Percentiles rank a stretch among this genome's conserved stretches.
phyloP scores from a whole-genome alignment of 2,113 vertebrate genomes.

The Probosciger aterrimus region DNA sequence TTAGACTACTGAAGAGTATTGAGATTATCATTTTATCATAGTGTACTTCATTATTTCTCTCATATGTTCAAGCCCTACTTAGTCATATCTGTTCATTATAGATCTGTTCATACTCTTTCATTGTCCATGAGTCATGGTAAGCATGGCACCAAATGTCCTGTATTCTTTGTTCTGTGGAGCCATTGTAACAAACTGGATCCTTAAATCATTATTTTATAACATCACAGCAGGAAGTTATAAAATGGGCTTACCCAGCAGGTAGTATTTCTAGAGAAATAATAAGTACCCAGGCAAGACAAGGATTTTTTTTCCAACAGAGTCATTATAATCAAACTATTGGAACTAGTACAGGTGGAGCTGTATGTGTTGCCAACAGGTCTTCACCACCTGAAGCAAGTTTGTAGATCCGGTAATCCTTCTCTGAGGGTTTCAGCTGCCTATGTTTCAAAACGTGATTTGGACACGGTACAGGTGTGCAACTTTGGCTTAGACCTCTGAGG shows the following conservation, averaged over 20 bases:
- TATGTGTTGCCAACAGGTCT: not conserved
- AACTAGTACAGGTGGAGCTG: not conserved
- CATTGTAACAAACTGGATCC: not conserved
- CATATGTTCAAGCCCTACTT: not conserved
- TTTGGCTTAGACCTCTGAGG: not conserved
- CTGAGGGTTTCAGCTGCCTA: not conserved
- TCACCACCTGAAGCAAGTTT: not conserved
- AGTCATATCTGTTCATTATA: not conserved
- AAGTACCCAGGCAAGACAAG: not conserved
- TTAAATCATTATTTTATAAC: not conserved
- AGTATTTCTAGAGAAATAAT: not conserved
- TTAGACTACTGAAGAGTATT: not conserved
- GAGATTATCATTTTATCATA: not conserved
- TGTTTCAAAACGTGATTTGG: not conserved
- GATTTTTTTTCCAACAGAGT: not conserved
- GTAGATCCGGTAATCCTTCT: not conserved
- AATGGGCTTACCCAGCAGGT: not conserved
- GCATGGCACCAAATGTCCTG: not conserved
- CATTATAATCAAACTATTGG: not conserved
- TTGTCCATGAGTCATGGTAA: not conserved
- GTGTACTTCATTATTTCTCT: not conserved
- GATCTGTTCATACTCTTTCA: not conserved
- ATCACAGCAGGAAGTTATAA: not conserved
- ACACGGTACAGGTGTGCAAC: not conserved
- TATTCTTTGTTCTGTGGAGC: not conserved